Conservation (phyloP, 2,113 vertebrate genomes). For the Myotis brandtii region DNA sequence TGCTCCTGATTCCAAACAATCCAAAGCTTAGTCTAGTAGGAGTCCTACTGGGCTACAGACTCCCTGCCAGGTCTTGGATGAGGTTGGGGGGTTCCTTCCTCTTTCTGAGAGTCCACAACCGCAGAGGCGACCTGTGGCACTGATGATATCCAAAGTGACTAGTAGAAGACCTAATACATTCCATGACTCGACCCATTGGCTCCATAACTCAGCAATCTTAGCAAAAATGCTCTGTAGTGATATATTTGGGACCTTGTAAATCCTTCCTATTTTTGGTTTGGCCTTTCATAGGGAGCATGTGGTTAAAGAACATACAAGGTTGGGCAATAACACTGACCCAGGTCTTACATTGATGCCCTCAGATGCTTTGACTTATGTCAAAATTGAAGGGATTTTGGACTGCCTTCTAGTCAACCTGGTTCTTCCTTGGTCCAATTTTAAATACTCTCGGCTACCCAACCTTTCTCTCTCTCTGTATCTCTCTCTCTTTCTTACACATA, state of each 20-base stretch:
- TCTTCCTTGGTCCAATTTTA: slow-evolving; percentile 38
- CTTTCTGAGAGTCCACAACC: background rate
- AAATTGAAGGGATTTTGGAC: background rate
- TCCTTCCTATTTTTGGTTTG: background rate
- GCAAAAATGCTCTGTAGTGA: background rate
- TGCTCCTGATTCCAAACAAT: background rate
- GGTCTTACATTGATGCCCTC: background rate
- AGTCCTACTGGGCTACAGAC: background rate
- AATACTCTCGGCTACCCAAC: background rate
- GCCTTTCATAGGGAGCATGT: background rate
- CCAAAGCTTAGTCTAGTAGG: background rate
- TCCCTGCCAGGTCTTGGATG: background rate
- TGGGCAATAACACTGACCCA: background rate
- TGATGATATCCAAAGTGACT: background rate
- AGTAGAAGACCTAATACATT: background rate
- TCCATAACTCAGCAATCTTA: background rate
- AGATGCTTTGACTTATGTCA: slow-evolving; percentile 21
- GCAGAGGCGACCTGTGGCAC: background rate
- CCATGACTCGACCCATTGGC: background rate
- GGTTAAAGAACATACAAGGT: background rate
- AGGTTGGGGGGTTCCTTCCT: background rate
- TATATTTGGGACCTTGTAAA: background rate
- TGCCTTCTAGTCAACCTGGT: background rate
- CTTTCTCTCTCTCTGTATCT: too few relatives aligned
- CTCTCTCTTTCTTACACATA: fast-evolving